A percentile compares a stretch with the other conserved stretches of the same genome.
Conservation (phyloP, 2,113 vertebrate species). For the Albula glossodonta region DNA sequence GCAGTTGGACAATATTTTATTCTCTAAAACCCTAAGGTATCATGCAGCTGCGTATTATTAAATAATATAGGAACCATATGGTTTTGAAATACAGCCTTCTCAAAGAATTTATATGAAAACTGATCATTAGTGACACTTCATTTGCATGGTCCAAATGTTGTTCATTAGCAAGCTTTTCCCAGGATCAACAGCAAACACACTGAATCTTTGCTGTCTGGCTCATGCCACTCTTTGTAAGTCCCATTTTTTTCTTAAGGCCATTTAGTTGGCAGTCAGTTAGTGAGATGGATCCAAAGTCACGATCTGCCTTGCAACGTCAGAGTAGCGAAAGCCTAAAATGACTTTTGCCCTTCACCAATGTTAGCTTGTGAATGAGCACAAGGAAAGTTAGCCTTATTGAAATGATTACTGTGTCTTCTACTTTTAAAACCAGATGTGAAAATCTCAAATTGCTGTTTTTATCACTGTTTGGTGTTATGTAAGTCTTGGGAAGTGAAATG, state of each 20-base stretch:
- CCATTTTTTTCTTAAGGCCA: not conserved
- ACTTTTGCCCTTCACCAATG: not conserved
- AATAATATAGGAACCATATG: slow-evolving; percentile 9
- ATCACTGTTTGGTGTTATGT: slow-evolving; percentile 6
- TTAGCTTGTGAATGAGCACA: not conserved
- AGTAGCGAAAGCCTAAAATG: not conserved
- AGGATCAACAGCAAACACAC: slow-evolving; percentile 4
- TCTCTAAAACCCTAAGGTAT: not conserved
- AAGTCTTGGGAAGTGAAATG: slow-evolving; percentile 11
- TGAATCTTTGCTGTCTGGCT: not conserved
- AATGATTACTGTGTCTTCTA: slow-evolving; percentile 8
- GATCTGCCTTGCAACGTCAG: not conserved
- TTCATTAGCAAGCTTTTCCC: not conserved
- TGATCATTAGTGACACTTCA: not conserved
- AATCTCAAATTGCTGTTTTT: not conserved
- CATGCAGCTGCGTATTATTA: not conserved
- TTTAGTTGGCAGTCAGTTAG: slow-evolving; percentile 2
- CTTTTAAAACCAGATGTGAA: slow-evolving; percentile 14
- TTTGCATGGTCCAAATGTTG: slow-evolving; percentile 10
- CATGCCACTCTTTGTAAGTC: not conserved
- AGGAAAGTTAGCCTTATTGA: not conserved
- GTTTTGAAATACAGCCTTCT: slow-evolving; percentile 10
- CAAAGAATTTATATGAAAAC: not conserved
- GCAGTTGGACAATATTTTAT: not conserved
- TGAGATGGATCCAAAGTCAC: not conserved